phyloP scores from a whole-genome alignment of 2,113 vertebrate genomes.

The Caretta caretta region DNA sequence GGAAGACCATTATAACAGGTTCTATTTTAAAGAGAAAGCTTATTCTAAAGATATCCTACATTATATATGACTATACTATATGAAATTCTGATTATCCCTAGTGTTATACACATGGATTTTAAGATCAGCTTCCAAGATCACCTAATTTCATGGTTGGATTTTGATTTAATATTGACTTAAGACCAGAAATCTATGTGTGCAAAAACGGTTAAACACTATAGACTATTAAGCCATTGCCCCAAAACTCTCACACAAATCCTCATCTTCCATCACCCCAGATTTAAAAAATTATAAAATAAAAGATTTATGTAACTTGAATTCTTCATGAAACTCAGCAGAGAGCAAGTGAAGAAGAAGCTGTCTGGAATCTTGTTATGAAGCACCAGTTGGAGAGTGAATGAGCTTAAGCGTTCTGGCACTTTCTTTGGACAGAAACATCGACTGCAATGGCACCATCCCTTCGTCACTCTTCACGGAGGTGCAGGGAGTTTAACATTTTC shows the following conservation, averaged over 20 bases:
- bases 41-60: constrained; percentile 28
- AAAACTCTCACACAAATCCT: not conserved
- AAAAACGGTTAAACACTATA: constrained; percentile 31
- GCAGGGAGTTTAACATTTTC: not conserved
- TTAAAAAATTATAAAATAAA: constrained; percentile 16
- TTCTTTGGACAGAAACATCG: not conserved
- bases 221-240: constrained; percentile 50
- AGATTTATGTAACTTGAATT: not conserved
- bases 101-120: constrained; percentile 50
- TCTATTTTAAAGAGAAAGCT: constrained; percentile 6
- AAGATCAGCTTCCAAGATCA: constrained; percentile 65
- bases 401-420: rapidly evolving
- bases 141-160: constrained; percentile 63
- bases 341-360: not conserved
- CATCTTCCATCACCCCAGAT: not conserved
- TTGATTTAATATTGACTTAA: constrained; percentile 57
- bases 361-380: not conserved
- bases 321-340: not conserved
- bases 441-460: not conserved
- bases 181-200: constrained; percentile 45
- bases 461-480: not conserved
- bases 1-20: not conserved
- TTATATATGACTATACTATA: constrained; percentile 27
- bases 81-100: constrained; percentile 65
- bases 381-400: not conserved